Evolutionary conservation across 1,140 invertebrate species (phyloP), one percentile per base, ranked within the genome.

Genomic region (Galleria mellonella): DNA sequence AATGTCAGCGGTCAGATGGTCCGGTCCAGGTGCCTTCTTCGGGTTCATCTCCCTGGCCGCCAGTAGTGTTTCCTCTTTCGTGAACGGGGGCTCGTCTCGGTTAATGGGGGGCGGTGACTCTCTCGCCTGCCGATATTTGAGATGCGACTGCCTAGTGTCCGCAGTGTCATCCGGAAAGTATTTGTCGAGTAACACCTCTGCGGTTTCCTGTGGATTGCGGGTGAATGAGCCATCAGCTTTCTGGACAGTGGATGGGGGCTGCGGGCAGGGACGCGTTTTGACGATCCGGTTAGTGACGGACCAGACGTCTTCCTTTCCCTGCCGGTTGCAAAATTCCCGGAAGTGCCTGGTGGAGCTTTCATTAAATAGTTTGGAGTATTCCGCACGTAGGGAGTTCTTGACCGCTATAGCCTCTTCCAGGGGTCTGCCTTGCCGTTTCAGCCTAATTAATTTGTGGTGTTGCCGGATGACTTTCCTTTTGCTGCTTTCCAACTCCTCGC

Each of bases 121-220:
- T 30, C 12, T 23, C 1, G 28, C 7, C 10, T 6, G 12, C 2
- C 28, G 23, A 2, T 27, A 4, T 4, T 27, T 28, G 9, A 7
- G 32, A 23, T 23, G 6, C 17, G 17, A 2, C 17, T 2, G 6
- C 17, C 17, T 35, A 15, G 1, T 10, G 17, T 43, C 32, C 1
- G n/a, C 1, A 3, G 15, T 27, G 35, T 43, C 42, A 12, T 43
- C 4, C 1, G 42, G 42, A 14, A 10, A 43, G 31, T 32, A 60
- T 2, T 51, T 33, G 0, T 60, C 11, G 1, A 62, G 17, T 2
- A 63, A 31, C 0, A 45, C 47, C 1, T 47, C 9, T 2, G 55
- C 59, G 0, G 55, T 62, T 10, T 52, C 48, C 3, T 13, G 6
- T 2, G 30, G 13, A 9, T 41, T 39, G 1, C 32, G 33, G 0